Evolutionary conservation across 2,888 invertebrate genomes (phyloP), one percentile per base, ranked within the genome.

Genomic region (Xylophagus ater): DNA sequence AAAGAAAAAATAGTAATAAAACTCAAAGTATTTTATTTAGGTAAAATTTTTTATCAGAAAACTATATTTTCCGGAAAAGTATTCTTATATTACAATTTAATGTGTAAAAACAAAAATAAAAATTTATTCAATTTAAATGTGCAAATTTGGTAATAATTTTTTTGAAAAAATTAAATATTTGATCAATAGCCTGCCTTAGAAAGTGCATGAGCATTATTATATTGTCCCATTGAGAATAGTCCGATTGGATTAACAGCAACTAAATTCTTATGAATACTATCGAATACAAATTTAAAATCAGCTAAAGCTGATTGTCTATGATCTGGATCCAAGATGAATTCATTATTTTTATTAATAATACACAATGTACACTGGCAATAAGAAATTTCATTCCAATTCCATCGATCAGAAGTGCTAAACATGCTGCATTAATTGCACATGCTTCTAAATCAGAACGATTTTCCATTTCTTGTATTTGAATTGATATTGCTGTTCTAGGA

Each of bases 391-490:
- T 80, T 10, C 82, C 73, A n/a, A 92, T 66, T 17, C 87, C 84
- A 0, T 87, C 76, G 65, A 87, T 81, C 2, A 93, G 67, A 20
- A 90, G 67, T 0, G 90, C 86, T 41, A 90, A 65, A 59, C 87
- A 89, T 0, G 77, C 71, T 17, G 85, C 80, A 68, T 93, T 94
- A 21, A 93, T 68, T 10, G 80, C 74, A 59, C 85, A 82, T 0
- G 88, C 78, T 37, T 90, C 65, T 3, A 88, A 59, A 86, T 66
- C 30, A 3, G 51, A 49, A 18, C 20, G 28, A 62, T 89, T 79
- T 57, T 92, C 86, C 54, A 92, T 64, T 67, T 93, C 92, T 60
- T 93, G 92, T 37, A 93, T 61, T 37, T 82, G 78, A 26, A 93
- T 66, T 1, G 74, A 72, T 50, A 93, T 75, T 18, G 80, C 76